phyloP scores from a whole-genome alignment of 2,888 invertebrate genomes.

The Melanostoma mellinum region DNA sequence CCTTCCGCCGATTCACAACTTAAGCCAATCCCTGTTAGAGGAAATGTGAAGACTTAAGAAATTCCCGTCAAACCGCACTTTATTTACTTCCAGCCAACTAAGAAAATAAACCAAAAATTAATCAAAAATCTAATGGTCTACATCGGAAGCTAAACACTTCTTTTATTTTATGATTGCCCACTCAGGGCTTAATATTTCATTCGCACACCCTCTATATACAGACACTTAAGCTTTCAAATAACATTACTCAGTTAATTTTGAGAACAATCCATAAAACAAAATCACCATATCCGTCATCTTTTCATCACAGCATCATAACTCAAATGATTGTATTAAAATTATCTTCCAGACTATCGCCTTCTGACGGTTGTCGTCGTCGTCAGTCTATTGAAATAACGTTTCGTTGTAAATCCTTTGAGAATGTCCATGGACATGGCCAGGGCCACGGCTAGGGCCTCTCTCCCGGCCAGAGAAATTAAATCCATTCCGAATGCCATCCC shows the following conservation, averaged over 20 bases:
- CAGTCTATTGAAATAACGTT: conserved; percentile 9
- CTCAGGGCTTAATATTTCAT: not conserved
- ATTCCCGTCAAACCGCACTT: conserved; percentile 9
- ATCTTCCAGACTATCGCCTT: conserved; percentile 42
- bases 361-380: not conserved
- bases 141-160: conserved; percentile 39
- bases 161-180: too few species aligned
- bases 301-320: conserved; percentile 61
- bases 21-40: not conserved
- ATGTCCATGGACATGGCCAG: not conserved
- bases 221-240: conserved; percentile 15
- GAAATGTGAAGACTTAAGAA: not conserved
- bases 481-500: conserved; percentile 41
- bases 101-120: conserved; percentile 33
- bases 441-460: not conserved
- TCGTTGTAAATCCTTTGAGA: conserved; percentile 11
- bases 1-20: too few species aligned
- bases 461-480: conserved; percentile 28
- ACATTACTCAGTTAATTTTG: conserved; percentile 45
- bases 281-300: conserved; percentile 64
- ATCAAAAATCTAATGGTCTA: conserved; percentile 45
- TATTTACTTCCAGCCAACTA: conserved; percentile 1
- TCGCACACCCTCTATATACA: not conserved
- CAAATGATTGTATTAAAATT: conserved; percentile 57
- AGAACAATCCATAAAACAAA: conserved; percentile 58